Conservation (phyloP, 2,888 invertebrate genomes). For the Syrista parreyssii region DNA sequence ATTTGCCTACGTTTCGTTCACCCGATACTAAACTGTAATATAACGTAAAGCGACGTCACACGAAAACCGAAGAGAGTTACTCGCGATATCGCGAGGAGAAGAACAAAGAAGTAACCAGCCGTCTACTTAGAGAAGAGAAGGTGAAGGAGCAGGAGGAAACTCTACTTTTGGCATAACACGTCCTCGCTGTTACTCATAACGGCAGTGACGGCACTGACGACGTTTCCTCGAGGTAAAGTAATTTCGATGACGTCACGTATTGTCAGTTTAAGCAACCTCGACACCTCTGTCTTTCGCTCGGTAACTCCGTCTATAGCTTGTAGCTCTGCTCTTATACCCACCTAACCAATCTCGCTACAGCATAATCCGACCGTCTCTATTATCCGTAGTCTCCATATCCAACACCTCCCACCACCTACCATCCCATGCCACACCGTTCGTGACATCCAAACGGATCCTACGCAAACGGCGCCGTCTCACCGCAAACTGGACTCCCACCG, state of each 20-base stretch:
- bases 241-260: slow-evolving; percentile 43
- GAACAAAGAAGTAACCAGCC: neutral
- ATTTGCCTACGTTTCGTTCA: neutral
- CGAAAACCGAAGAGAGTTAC: no score
- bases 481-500: neutral
- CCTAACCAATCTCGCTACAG: neutral
- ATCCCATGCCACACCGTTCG: neutral
- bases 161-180: neutral
- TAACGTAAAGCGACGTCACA: neutral
- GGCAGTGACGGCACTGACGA: slow-evolving; percentile 23
- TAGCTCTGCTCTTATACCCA: neutral
- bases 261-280: slow-evolving; percentile 55
- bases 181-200: neutral
- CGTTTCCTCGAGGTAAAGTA: slow-evolving; percentile 50
- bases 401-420: neutral
- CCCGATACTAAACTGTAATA: neutral
- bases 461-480: neutral
- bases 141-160: neutral
- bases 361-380: neutral
- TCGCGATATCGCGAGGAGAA: no score
- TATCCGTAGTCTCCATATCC: neutral
- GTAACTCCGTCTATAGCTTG: neutral
- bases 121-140: neutral
- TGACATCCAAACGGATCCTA: neutral
- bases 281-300: slow-evolving; percentile 18